A percentile compares a stretch with the other conserved stretches of the same genome.
Evolutionary conservation across 53 echinoderm and acorn worm genomes (phyloP).

Genomic region (Arbacia lixula): DNA sequence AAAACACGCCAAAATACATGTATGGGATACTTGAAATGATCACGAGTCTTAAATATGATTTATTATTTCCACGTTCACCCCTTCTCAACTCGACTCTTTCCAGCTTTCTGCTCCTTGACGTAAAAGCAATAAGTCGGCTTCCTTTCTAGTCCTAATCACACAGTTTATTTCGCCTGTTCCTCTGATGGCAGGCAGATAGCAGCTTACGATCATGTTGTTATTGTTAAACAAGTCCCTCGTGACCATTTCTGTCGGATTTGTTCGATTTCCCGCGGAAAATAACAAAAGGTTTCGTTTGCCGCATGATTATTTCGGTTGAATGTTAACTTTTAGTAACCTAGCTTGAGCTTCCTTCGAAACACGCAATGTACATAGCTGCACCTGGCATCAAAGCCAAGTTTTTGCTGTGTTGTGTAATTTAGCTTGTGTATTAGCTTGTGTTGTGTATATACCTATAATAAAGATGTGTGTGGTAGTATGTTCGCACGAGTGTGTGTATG

Average conservation of each 20-base stretch:
- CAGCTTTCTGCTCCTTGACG: not conserved
- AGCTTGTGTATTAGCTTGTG: too few species aligned
- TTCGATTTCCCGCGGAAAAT: conserved; percentile 33
- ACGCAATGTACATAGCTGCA: not conserved
- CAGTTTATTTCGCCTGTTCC: not conserved
- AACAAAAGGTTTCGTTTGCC: conserved; percentile 21
- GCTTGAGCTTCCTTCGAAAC: conserved; percentile 8
- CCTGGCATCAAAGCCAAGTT: not conserved
- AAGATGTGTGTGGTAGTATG: too few species aligned
- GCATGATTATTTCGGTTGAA: not conserved
- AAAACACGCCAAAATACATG: too few species aligned
- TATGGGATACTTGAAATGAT: too few species aligned
- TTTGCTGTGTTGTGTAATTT: too few species aligned
- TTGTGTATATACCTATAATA: too few species aligned
- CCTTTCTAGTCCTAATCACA: not conserved
- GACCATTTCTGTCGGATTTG: conserved; percentile 11
- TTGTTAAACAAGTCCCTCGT: conserved; percentile 1
- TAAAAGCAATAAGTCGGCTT: not conserved
- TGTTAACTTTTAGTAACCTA: conserved; percentile 17
- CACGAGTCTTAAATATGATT: too few species aligned
- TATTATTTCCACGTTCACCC: too few species aligned
- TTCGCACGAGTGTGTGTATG: too few species aligned
- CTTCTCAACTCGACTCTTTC: too few species aligned
- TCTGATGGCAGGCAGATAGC: not conserved
- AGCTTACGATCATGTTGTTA: not conserved